phyloP scores from a whole-genome alignment of 2,113 vertebrate genomes.

The Psittacus erithacus region DNA sequence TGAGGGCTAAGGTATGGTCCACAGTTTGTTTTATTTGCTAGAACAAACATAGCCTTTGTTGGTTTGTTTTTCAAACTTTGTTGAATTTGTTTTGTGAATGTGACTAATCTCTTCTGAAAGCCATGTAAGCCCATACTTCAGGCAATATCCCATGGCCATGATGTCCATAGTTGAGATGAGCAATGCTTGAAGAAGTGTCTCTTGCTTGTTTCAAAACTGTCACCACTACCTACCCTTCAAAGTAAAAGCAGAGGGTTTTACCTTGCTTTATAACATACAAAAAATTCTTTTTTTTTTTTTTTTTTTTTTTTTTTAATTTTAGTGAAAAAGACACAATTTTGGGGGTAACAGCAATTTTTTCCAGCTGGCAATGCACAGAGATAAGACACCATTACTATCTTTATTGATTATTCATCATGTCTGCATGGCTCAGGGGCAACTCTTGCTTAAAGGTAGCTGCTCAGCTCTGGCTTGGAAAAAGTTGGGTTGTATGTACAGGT shows the following conservation, averaged over 20 bases:
- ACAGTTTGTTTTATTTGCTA: not conserved
- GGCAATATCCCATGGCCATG: not conserved
- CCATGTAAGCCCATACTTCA: not conserved
- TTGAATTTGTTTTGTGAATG: not conserved
- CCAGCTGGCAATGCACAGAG: not conserved
- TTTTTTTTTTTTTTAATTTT: not conserved
- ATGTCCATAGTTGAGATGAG: not conserved
- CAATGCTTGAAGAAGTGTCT: not conserved
- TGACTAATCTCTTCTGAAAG: not conserved
- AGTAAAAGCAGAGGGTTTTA: not conserved
- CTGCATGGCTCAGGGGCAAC: not conserved
- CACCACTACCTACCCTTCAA: not conserved
- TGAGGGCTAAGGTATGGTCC: not conserved
- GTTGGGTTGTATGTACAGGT: not conserved
- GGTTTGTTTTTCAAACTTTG: not conserved
- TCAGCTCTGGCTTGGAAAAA: not conserved
- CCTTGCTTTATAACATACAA: not conserved
- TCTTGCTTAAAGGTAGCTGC: not conserved
- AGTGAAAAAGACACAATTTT: not conserved
- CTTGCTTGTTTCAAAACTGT: not conserved
- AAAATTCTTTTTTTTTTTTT: not conserved
- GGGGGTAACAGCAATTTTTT: not conserved
- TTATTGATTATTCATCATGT: not conserved
- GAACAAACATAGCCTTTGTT: not conserved
- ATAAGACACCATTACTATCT: not conserved